Evolutionary conservation across 1,140 invertebrate species (phyloP).

Genomic region (Aplysia californica): DNA sequence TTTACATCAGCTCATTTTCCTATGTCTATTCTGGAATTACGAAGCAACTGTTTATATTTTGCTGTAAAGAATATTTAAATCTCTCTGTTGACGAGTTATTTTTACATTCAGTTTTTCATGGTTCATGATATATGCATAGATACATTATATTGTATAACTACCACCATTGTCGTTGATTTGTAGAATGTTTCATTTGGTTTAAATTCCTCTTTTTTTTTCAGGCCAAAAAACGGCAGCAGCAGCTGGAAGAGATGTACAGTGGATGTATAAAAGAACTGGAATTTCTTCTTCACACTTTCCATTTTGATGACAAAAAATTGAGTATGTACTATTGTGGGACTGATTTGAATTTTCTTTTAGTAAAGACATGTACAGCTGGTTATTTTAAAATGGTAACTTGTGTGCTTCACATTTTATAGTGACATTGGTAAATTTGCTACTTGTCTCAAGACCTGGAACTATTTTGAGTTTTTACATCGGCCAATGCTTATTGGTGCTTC

Average conservation of each 20-base stretch:
- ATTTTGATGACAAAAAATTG: conserved; percentile 38
- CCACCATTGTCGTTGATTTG: too few relatives aligned
- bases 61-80: too few relatives aligned
- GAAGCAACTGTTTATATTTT: too few relatives aligned
- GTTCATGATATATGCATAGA: too few relatives aligned
- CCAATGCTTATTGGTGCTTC: too few relatives aligned
- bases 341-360: background rate
- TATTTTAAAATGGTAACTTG: background rate
- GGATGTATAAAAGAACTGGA: conserved; percentile 63
- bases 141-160: too few relatives aligned
- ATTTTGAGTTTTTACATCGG: too few relatives aligned
- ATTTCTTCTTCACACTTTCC: conserved; percentile 57
- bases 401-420: background rate
- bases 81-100: too few relatives aligned
- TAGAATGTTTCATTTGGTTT: background rate
- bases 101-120: too few relatives aligned
- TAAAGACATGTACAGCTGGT: background rate
- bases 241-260: conserved; percentile 61
- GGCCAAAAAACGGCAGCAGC: conserved; percentile 63
- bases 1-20: too few relatives aligned
- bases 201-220: conserved; percentile 34
- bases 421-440: background rate
- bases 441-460: too few relatives aligned
- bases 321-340: conserved; percentile 31
- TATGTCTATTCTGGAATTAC: too few relatives aligned